Conservation (phyloP, 2,113 vertebrate genomes). For the Varanus salvator region DNA sequence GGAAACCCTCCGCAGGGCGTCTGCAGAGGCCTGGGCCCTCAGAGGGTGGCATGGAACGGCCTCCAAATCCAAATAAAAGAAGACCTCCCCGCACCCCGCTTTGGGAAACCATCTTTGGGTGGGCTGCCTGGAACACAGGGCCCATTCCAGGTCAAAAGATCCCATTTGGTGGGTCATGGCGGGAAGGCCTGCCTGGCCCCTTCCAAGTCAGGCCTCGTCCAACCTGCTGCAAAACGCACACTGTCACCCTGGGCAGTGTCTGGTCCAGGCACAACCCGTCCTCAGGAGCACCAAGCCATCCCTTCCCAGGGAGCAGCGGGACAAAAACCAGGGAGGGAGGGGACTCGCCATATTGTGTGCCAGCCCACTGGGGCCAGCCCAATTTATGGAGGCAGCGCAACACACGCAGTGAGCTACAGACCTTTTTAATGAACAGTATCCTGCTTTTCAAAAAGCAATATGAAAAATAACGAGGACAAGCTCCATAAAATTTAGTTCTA, state of each 20-base stretch:
- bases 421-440: slow-evolving; percentile 73
- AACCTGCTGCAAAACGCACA: not conserved
- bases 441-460: slow-evolving; percentile 63
- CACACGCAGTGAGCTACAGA: slow-evolving; percentile 74
- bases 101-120: not conserved
- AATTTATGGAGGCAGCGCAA: slow-evolving; percentile 65
- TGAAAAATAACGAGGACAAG: slow-evolving; percentile 48
- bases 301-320: slow-evolving; percentile 3
- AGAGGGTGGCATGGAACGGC: not conserved
- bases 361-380: slow-evolving; percentile 22
- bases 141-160: not conserved
- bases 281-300: not conserved
- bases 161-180: not conserved
- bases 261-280: not conserved
- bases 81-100: too few species aligned
- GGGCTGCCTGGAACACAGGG: not conserved
- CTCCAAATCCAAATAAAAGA: not conserved
- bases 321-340: slow-evolving; percentile 41
- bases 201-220: not conserved
- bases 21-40: too few species aligned
- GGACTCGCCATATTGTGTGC: slow-evolving; percentile 67
- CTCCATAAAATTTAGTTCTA: slow-evolving; percentile 57
- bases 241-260: not conserved
- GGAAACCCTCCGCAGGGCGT: not conserved
- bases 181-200: not conserved